Conservation (phyloP, 1,140 invertebrate species). For the Drosophila paulistorum region DNA sequence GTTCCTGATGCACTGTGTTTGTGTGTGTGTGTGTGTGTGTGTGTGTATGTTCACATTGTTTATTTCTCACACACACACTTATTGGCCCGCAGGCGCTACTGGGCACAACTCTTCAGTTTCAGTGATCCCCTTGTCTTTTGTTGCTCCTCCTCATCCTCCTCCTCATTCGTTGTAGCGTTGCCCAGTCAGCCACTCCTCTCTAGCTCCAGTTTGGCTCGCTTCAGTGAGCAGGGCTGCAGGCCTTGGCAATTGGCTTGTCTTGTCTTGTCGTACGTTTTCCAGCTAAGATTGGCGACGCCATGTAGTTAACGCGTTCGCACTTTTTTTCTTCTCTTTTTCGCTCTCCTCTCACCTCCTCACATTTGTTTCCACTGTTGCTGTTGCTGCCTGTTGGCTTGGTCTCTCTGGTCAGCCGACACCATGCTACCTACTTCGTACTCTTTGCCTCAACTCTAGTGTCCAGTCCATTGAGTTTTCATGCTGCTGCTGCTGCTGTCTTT, state of each 20-base stretch:
- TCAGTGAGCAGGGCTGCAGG: constrained; percentile 41
- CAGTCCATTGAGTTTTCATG: constrained; percentile 78
- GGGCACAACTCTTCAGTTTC: constrained; percentile 39
- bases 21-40: constrained; percentile 43
- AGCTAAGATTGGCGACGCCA: constrained; percentile 79
- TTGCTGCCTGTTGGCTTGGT: too few relatives aligned
- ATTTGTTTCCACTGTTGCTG: too few relatives aligned
- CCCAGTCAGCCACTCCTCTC: constrained; percentile 14
- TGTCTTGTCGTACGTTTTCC: constrained; percentile 80
- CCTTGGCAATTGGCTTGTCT: constrained; percentile 73
- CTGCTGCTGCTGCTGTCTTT: constrained; percentile 8
- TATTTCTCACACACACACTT: constrained; percentile 81
- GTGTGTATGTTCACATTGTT: constrained; percentile 73
- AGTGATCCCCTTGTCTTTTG: neutral
- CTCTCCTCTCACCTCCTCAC: constrained; percentile 18
- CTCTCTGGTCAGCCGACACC: constrained; percentile 3
- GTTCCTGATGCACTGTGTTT: constrained; percentile 5
- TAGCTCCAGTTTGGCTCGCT: constrained; percentile 48
- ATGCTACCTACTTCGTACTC: neutral
- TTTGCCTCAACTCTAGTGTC: constrained; percentile 56
- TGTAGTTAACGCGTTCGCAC: constrained; percentile 80
- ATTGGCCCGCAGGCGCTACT: constrained; percentile 78
- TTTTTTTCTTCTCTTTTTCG: constrained; percentile 52
- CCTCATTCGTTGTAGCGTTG: neutral
- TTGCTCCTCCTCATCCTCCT: neutral